Percentiles rank a stretch among this genome's conserved stretches.
These are phyloP conservation scores for Tricholaema leucomelas DNA, from an alignment of 2,113 vertebrate species.

Conservation along the genomic window DNA sequence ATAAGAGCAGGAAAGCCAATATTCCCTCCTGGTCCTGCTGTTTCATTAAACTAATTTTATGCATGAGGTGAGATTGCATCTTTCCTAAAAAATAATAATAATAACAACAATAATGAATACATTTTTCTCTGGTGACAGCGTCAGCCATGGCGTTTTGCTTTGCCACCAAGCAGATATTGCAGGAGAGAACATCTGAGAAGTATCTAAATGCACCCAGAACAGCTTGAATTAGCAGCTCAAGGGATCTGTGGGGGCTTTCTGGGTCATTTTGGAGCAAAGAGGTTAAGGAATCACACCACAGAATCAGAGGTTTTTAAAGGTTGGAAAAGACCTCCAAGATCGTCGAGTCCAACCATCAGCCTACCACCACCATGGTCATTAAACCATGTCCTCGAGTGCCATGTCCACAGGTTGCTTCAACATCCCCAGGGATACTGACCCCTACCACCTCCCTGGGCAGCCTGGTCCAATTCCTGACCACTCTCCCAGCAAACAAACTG, in stretches of 20 bases:
- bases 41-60: slow-evolving; percentile 69
- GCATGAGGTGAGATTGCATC: slow-evolving; percentile 55
- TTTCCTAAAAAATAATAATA: slow-evolving; percentile 37
- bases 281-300: background rate
- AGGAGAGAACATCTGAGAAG: background rate
- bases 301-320: no score
- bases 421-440: no score
- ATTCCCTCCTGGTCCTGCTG: slow-evolving; percentile 20
- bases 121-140: slow-evolving; percentile 56
- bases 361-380: no score
- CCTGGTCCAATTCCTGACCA: no score
- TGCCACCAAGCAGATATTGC: background rate
- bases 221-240: background rate
- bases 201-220: background rate
- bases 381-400: no score
- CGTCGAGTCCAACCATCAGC: no score
- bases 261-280: background rate
- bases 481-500: no score
- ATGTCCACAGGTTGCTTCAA: no score
- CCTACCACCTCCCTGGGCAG: no score
- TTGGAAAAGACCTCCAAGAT: no score
- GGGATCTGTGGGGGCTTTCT: background rate
- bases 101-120: slow-evolving; percentile 22
- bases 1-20: slow-evolving; percentile 11
- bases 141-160: slow-evolving; percentile 11